Base-by-base conservation (phyloP, 2,888 invertebrate species). In the Seira sanloemensis region DNA sequence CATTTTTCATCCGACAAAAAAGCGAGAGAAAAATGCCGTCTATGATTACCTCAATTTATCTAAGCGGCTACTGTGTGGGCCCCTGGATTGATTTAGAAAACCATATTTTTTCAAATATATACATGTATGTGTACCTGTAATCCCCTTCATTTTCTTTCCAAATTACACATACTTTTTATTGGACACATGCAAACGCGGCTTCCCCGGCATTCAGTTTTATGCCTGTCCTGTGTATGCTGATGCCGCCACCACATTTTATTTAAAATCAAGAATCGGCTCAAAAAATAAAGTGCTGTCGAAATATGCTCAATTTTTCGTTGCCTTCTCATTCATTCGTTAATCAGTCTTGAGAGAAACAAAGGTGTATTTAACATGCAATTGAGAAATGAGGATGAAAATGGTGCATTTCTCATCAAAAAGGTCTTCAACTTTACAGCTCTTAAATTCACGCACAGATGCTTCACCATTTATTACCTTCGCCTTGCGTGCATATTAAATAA, bases 11-110 rank as follows among this genome's bases (percentile, higher is more conserved):
- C 78, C 78, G 72, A 76, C 78, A 85, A 67, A 54, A 58, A 21
- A 37, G 19, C 4, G 21, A 27, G 24, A 25, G 24, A 72, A 24
- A 54, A 72, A 58, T 24, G n/a, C 77, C 50, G 50, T 76, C 54
- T 69, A 58, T 18, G 58, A 58, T 67, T 68, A 25, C 27, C 24
- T 16, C 19, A 25, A 21, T 18, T 26, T 27, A 54, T 58, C 58
- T 58, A 16, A n/a, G n/a, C n/a, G 7, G n/a, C 58, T 58, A 18
- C 58, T 58, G 58, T 58, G 58, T 58, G 58, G 58, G 58, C 18
- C n/a, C 18, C 37, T 54, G 74, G 84, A 88, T 88, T 87, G 88
- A 88, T 88, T 88, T 88, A 87, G 87, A 88, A 87, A 85, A 78
- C 84, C 80, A 85, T 87, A 87, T 86, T 87, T 88, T 87, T 77